A percentile compares a stretch with the other conserved stretches of the same genome.
Evolutionary conservation across 2,888 invertebrate genomes (phyloP).

Genomic region (Lymantria monacha): DNA sequence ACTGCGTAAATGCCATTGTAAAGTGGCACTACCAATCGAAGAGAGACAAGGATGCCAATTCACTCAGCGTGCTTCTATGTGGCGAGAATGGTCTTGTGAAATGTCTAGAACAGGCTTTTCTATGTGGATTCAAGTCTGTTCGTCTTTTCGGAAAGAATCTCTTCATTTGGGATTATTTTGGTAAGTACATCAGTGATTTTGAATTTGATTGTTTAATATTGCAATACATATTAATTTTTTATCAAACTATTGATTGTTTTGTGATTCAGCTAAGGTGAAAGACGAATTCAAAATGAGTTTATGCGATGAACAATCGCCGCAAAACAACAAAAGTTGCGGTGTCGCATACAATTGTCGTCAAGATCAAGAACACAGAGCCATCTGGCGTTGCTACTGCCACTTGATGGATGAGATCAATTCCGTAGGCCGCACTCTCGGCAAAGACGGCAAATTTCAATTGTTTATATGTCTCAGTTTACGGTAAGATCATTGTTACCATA

Average conservation of each 20-base stretch:
- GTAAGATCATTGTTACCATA: conserved; percentile 67
- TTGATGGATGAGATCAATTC: conserved; percentile 94
- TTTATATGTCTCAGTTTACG: conserved; percentile 96
- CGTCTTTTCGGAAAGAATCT: conserved; percentile 96
- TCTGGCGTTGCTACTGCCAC: conserved; percentile 94
- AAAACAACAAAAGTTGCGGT: conserved; percentile 59
- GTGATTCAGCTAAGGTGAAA: conserved; percentile 86
- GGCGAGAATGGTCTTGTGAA: conserved; percentile 97
- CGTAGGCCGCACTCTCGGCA: conserved; percentile 92
- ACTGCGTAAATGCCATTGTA: conserved; percentile 97
- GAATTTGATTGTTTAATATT: too few species aligned
- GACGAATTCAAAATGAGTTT: conserved; percentile 90
- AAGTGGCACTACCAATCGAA: conserved; percentile 97
- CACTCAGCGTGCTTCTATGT: conserved; percentile 95
- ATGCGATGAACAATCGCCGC: conserved; percentile 79
- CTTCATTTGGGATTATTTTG: conserved; percentile 99
- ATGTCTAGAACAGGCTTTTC: conserved; percentile 96
- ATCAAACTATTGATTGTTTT: neutral
- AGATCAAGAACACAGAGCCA: conserved; percentile 84
- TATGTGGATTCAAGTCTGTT: conserved; percentile 96
- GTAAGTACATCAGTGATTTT: conserved; percentile 84
- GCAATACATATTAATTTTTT: neutral
- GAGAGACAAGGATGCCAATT: conserved; percentile 90
- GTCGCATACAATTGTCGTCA: conserved; percentile 70
- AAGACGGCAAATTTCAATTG: conserved; percentile 98